Percentiles rank a stretch among this genome's conserved stretches.
phyloP scores from a whole-genome alignment of 2,888 invertebrate genomes.

The Cephus pygmeus region DNA sequence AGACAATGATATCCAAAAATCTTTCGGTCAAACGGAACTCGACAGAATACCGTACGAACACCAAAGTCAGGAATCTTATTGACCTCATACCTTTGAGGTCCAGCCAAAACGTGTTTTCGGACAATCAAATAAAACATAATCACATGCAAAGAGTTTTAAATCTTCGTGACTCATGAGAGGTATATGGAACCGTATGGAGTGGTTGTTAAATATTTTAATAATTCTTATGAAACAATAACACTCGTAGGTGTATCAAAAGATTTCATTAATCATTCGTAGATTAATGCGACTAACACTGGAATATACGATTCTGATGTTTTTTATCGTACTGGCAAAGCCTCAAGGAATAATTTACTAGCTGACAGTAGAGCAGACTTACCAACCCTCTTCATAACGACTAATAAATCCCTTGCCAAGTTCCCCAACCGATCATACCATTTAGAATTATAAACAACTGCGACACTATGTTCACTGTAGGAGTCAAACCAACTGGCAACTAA shows the following conservation, averaged over 20 bases:
- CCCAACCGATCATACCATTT: slow-evolving; percentile 40
- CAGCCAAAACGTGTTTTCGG: neutral
- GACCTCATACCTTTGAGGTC: neutral
- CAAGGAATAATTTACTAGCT: slow-evolving; percentile 44
- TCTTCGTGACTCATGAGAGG: neutral
- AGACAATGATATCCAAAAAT: neutral
- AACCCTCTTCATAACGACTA: slow-evolving; percentile 41
- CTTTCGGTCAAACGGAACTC: neutral
- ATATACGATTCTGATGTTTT: slow-evolving; percentile 40
- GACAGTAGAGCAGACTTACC: slow-evolving; percentile 39
- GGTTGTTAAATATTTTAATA: neutral
- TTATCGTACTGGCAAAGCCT: slow-evolving; percentile 20
- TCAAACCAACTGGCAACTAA: slow-evolving; percentile 48
- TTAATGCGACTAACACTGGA: slow-evolving; percentile 38
- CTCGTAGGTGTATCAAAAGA: neutral
- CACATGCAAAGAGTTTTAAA: neutral
- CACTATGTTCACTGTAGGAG: slow-evolving; percentile 33
- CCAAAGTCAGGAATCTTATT: neutral
- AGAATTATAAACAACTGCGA: slow-evolving; percentile 37
- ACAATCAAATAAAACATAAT: neutral
- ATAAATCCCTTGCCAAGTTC: slow-evolving; percentile 30
- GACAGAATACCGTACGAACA: neutral
- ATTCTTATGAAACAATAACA: neutral
- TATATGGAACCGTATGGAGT: neutral
- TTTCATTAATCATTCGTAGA: slow-evolving; percentile 23